phyloP scores from a whole-genome alignment of 2,888 invertebrate genomes.

The Thyatira batis region DNA sequence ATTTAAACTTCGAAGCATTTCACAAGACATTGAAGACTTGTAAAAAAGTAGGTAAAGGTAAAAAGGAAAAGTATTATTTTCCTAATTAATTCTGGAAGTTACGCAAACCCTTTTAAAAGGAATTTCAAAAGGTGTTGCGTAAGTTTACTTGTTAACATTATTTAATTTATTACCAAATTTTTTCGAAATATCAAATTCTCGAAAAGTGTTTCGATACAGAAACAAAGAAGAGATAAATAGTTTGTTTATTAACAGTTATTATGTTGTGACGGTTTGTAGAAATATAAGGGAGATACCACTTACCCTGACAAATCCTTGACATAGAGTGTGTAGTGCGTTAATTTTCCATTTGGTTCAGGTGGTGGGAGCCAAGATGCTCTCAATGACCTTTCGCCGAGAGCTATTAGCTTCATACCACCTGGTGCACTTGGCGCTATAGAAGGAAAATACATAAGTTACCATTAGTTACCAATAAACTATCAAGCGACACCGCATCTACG shows the following conservation, averaged over 20 bases:
- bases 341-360: constrained; percentile 89
- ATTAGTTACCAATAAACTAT: no score
- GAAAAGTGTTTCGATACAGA: not conserved
- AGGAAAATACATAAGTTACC: constrained; percentile 10
- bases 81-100: not conserved
- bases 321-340: constrained; percentile 91
- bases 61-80: not conserved
- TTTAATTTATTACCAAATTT: not conserved
- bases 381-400: constrained; percentile 90
- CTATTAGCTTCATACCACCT: constrained; percentile 91
- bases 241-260: not conserved
- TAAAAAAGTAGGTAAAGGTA: not conserved
- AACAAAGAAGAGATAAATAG: not conserved
- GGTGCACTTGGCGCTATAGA: constrained; percentile 91
- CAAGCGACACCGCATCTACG: no score
- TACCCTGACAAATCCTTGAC: constrained; percentile 86
- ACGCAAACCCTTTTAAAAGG: not conserved
- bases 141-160: not conserved
- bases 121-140: not conserved
- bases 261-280: not conserved
- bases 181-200: not conserved
- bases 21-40: not conserved
- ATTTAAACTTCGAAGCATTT: not conserved
- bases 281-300: constrained; percentile 20
- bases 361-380: constrained; percentile 94